phyloP scores from a whole-genome alignment of 2,888 invertebrate species.

The Lucinisca nassula region DNA sequence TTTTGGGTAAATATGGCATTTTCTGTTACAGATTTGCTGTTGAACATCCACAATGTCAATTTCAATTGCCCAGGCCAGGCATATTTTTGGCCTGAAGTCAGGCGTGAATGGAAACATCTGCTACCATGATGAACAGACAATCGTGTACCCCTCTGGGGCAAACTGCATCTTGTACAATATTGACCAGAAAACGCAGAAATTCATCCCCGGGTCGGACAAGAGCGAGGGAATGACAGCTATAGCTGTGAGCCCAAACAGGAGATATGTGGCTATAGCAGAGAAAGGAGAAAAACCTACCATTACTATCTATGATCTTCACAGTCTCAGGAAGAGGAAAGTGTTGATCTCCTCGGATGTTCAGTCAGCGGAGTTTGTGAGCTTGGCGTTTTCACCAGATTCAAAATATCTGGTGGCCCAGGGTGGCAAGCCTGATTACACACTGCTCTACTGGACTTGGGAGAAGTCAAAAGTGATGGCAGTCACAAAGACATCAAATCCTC shows the following conservation, averaged over 20 bases:
- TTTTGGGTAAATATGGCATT: no score
- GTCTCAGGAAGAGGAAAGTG: conserved; percentile 87
- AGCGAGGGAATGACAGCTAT: conserved; percentile 88
- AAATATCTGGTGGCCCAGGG: conserved; percentile 94
- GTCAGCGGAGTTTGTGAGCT: conserved; percentile 91
- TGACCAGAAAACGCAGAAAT: conserved; percentile 88
- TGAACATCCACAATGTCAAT: conserved; percentile 84
- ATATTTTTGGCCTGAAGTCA: conserved; percentile 88
- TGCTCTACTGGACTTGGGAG: conserved; percentile 95
- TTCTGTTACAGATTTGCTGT: not conserved
- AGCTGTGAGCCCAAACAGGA: conserved; percentile 88
- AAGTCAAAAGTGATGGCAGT: conserved; percentile 94
- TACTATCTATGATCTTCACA: conserved; percentile 88
- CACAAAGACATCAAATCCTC: conserved; percentile 90
- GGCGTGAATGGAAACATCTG: conserved; percentile 87
- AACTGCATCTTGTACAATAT: conserved; percentile 88
- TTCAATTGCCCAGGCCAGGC: conserved; percentile 86
- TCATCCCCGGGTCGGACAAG: conserved; percentile 88
- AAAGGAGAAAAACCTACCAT: conserved; percentile 88
- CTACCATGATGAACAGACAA: conserved; percentile 88
- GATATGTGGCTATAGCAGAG: conserved; percentile 88
- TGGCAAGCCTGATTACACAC: conserved; percentile 94
- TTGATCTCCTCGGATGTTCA: conserved; percentile 87
- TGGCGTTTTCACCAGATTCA: conserved; percentile 94
- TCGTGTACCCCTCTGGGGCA: conserved; percentile 88